phyloP scores from a whole-genome alignment of 2,797 vertebrate genomes.

The Chrysocyon brachyurus region DNA sequence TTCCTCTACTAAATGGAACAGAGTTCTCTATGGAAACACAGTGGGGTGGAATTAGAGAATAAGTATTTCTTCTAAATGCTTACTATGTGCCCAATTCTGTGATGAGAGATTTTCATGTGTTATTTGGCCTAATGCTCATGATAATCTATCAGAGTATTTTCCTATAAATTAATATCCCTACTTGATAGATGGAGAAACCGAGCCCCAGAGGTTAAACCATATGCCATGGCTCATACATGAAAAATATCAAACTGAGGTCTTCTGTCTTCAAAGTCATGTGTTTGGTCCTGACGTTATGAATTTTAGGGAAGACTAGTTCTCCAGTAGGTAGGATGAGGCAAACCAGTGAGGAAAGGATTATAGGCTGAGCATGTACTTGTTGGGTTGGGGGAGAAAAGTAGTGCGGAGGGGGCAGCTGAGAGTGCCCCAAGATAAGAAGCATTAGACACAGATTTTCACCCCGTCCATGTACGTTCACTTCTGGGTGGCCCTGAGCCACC shows the following conservation, averaged over 20 bases:
- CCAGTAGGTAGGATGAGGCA: background rate
- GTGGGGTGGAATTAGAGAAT: background rate
- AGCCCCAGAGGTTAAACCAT: background rate
- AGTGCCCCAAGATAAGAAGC: background rate
- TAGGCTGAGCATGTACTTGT: fast-evolving
- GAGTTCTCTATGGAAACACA: background rate
- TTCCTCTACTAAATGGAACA: background rate
- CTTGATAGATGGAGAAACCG: background rate
- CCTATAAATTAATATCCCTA: background rate
- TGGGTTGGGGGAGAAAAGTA: background rate
- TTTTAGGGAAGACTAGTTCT: background rate
- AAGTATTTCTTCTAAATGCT: background rate
- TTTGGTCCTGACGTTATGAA: background rate
- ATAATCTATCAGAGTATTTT: background rate
- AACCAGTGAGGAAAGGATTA: background rate
- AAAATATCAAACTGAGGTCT: background rate
- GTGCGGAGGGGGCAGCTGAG: background rate
- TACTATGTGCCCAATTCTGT: background rate
- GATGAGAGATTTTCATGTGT: background rate
- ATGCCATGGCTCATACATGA: background rate
- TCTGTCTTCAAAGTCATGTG: background rate
- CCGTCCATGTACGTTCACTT: background rate
- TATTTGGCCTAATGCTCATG: background rate
- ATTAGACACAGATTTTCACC: fast-evolving
- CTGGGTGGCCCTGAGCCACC: background rate